Evolutionary conservation across 2,113 vertebrate genomes (phyloP), one percentile per base, ranked within the genome.

Genomic region (Eolophus roseicapilla): DNA sequence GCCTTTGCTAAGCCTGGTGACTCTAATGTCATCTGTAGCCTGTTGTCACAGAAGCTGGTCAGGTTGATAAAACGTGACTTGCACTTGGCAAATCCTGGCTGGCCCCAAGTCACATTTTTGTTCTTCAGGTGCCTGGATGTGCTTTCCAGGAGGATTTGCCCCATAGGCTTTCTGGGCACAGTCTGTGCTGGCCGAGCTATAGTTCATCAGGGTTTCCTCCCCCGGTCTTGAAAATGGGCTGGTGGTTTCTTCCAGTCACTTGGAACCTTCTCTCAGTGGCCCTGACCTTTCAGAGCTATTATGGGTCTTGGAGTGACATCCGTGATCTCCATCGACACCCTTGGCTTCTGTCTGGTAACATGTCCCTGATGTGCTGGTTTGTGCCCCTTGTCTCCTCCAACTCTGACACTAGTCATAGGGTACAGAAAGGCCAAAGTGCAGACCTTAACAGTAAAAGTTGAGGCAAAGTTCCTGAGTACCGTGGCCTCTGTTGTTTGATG

Each of bases 271-370:
- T 47, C 35, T 11, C 47, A 27, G 33, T 43, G 55, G 2, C 68
- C 4, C 0, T 52, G 49, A 29, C 44, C 11, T 84, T 74, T 57
- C 73, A 87, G 53, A 69, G 53, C 24, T 50, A 6, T 60, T 44
- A 10, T 24, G 55, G 59, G 23, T 46, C 53, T 74, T 69, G 43
- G 33, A 28, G 67, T 79, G 53, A 37, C 15, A 52, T 74, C 78
- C 3, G 0, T 65, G 15, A 47, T 59, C 21, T 70, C 63, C 9
- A 9, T 7, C 0, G 0, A 43, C n/a, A 39, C 29, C 13, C 15
- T 75, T 46, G 62, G 43, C 25, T 75, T 59, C 52, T 77, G 17
- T 82, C 77, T 73, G 52, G 62, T 77, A 17, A 18, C 25, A 18
- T 19, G 7, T 64, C 57, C 64, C 47, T 80, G 17, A 52, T 41